Percentiles rank a stretch among this genome's conserved stretches.
These are phyloP conservation scores for Chloroclysta siterata DNA, from an alignment of 2,888 invertebrate species.

Conservation along the genomic window DNA sequence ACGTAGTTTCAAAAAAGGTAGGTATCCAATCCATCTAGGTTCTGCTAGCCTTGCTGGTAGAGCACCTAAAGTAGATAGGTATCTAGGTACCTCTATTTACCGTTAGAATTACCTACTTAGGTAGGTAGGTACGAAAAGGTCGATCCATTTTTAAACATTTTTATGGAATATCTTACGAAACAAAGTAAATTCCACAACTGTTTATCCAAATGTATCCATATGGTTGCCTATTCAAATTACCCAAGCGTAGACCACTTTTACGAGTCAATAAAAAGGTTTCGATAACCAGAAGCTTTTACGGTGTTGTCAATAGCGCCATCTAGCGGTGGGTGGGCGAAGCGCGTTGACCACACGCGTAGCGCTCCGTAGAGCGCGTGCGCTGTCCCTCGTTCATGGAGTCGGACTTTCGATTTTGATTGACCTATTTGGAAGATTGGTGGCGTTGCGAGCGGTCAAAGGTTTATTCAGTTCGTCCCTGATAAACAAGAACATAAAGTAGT, in stretches of 20 bases:
- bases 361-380: constrained; percentile 38
- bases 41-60: no score
- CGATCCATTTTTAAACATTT: neutral
- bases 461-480: neutral
- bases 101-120: no score
- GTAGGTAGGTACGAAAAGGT: no score
- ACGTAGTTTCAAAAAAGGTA: no score
- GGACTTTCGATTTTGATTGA: constrained; percentile 20
- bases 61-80: no score
- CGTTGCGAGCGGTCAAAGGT: constrained; percentile 12
- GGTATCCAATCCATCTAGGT: no score
- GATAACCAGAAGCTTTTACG: constrained; percentile 24
- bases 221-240: constrained; percentile 14
- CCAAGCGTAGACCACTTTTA: constrained; percentile 23
- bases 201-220: constrained; percentile 24
- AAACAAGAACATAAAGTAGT: neutral
- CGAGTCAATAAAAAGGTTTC: constrained; percentile 22
- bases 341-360: constrained; percentile 56
- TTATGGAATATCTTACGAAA: constrained; percentile 3
- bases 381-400: constrained; percentile 29
- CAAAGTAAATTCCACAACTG: constrained; percentile 12
- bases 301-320: constrained; percentile 62
- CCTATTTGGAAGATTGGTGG: constrained; percentile 19
- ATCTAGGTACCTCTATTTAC: no score
- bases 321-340: constrained; percentile 62